Evolutionary conservation across 2,113 vertebrate species (phyloP).

Genomic region (Sakesphorus luctuosus): DNA sequence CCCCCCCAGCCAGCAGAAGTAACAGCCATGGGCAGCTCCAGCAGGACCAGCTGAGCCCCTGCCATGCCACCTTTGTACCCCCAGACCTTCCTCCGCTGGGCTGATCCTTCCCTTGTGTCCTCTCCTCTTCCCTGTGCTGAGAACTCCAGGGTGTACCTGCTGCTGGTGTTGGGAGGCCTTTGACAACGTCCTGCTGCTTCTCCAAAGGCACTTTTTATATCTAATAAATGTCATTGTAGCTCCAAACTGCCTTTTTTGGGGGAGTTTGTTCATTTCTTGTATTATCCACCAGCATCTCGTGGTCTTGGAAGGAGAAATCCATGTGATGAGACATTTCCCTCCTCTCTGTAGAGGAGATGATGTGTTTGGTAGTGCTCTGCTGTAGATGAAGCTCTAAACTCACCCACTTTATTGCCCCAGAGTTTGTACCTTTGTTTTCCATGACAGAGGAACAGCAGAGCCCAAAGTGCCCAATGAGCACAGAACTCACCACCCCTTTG

Average conservation of each 20-base stretch:
- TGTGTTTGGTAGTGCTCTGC: not conserved
- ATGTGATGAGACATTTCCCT: not conserved
- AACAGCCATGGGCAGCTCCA: accelerated
- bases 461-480: accelerated
- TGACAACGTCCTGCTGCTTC: not conserved
- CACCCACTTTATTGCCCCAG: accelerated
- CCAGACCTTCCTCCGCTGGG: not conserved
- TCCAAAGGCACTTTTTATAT: not conserved
- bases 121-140: not conserved
- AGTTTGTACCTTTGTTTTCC: not conserved
- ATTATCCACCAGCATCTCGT: not conserved
- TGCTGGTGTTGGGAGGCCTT: not conserved
- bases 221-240: not conserved
- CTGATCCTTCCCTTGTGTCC: accelerated
- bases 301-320: not conserved
- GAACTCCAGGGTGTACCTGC: not conserved
- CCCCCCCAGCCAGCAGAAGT: not conserved
- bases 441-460: not conserved
- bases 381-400: not conserved
- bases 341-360: not conserved
- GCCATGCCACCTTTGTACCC: not conserved
- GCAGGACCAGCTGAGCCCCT: not conserved
- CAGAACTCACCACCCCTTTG: not conserved
- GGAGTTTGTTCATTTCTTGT: not conserved
- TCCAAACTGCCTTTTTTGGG: not conserved